Evolutionary conservation across 2,888 invertebrate genomes (phyloP).

Genomic region (Diabrotica balteata): DNA sequence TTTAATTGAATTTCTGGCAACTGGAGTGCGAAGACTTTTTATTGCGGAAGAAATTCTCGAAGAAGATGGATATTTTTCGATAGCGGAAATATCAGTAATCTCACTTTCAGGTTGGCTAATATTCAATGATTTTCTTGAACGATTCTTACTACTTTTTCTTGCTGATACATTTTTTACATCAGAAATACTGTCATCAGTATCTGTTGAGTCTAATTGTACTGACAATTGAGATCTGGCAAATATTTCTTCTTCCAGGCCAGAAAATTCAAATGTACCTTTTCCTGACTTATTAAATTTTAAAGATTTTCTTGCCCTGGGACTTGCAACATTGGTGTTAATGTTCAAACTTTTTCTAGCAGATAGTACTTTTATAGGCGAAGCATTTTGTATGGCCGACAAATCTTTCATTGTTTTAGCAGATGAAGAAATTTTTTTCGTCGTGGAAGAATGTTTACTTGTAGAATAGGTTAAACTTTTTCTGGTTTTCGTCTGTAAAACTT

Average conservation of each 20-base stretch:
- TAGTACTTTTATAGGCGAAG: background rate
- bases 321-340: background rate
- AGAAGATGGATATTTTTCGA: background rate
- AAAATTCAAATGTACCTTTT: background rate
- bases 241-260: background rate
- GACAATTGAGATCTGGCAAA: background rate
- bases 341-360: background rate
- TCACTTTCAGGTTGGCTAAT: background rate
- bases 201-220: background rate
- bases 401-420: no score
- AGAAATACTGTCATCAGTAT: background rate
- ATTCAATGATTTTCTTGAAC: background rate
- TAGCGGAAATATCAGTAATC: background rate
- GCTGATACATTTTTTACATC: background rate
- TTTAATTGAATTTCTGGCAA: background rate
- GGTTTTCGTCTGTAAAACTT: no score
- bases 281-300: background rate
- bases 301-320: background rate
- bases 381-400: no score
- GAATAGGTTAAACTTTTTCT: no score
- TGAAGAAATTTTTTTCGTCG: no score
- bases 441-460: no score
- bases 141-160: background rate
- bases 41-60: background rate
- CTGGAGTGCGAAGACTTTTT: background rate